Base-by-base conservation (phyloP, 2,113 vertebrate genomes). In the Petrocephalus microphthalmus region DNA sequence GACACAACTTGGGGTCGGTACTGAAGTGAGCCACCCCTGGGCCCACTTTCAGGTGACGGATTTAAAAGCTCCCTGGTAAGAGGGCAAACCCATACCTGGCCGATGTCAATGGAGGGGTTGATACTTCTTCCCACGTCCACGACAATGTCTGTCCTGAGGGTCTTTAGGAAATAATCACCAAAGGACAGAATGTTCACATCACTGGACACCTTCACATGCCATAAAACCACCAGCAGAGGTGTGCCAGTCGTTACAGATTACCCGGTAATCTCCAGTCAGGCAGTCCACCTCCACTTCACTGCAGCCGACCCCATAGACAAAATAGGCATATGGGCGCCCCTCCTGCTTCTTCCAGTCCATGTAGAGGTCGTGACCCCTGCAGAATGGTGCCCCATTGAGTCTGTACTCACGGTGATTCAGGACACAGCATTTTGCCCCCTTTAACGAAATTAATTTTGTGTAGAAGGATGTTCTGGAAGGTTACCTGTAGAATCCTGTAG, bases 231-330 rank as follows among this genome's bases (percentile, higher is more conserved):
- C 4, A n/a, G 29, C n/a, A 54, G 15, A 56, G 25, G 51, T 78
- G 71, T 42, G n/a, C 33, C 20, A 13, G 20, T 1, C 56, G 51
- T 6, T 11, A 49, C 15, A 57, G 33, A 60, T 45, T 93, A 98
- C 98, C 96, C 97, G 96, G 93, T 96, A 97, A 91, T 96, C 96
- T 89, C 98, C 97, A 0, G 96, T 97, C 71, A 99, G 94, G 88
- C 96, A 97, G 93, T 99, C 96, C 90, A 98, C 94, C 94, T 99
- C 98, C 92, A 98, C 97, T 89, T 99, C 97, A 2, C 96, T 94
- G 94, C 96, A 99, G 90, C 95, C 95, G 52, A 91, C 95, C 86
- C 96, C 97, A 29, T 87, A 97, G 0, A 96, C 92, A 89, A 92
- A 98, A 92, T 98, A 99, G 0, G 94, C 88, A 1, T 96, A 97